Evolutionary conservation across 2,113 vertebrate genomes (phyloP), one percentile per base, ranked within the genome.

Genomic region (Chunga burmeisteri): DNA sequence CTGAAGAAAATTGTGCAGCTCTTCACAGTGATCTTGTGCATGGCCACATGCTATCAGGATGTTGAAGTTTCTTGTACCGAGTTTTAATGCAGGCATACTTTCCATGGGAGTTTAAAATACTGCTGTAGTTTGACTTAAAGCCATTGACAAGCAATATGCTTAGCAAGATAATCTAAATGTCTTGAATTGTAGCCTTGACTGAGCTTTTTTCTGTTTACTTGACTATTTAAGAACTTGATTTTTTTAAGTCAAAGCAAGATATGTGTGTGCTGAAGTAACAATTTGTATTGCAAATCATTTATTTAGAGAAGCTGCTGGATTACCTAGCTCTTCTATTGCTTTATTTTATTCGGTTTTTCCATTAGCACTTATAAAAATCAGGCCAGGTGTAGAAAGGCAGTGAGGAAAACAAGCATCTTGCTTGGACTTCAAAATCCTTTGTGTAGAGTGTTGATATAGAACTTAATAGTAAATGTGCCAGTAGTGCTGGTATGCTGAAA

Each of bases 1-100:
- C 84, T 91, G 73, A 95, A 91, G 70, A 94, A 94, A 96, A 88
- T 30, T 49, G 50, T 93, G 91, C 49, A 97, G 86, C 78, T 82
- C 95, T 95, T 77, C 66, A 47, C n/a, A 72, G 66, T 95, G 96
- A 97, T 80, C 94, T 96, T 91, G 93, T 93, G 74, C 66, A 36
- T 6, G 67, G 84, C 86, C 94, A 85, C 94, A 93, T 90, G 91
- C 93, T 93, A 88, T 93, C 93, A 94, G 86, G 89, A 80, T 95
- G 88, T 94, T 95, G 82, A 96, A 94, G 70, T 93, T 94, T 93
- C 58, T 97, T 94, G 78, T 90, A 29, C 86, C 70, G 72, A 52
- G 36, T 74, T 96, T 95, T 88, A 96, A 73, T 81, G 63, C 80
- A 94, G 72, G 36, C 71, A 88, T 96, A 88, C 52, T 97, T 94